These are phyloP conservation scores for Pomacea maculata DNA, from an alignment of 1,140 invertebrate genomes.

Conservation along the genomic window DNA sequence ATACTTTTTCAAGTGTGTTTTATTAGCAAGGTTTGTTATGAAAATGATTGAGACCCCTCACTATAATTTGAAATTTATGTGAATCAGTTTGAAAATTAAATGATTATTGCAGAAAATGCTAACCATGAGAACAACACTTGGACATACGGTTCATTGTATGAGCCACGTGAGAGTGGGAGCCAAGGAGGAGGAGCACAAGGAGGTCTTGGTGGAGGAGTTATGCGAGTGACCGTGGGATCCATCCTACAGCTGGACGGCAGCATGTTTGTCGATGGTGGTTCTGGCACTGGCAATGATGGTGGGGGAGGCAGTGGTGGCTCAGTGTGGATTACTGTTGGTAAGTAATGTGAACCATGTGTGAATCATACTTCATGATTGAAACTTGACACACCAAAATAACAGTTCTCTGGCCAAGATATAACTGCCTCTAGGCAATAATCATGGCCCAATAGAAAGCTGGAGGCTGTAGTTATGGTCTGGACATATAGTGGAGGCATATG, in stretches of 20 bases:
- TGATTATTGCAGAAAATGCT: neutral
- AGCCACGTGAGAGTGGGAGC: slow-evolving; percentile 26
- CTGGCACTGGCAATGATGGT: slow-evolving; percentile 21
- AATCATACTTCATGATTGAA: too few species aligned
- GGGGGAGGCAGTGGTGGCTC: slow-evolving; percentile 52
- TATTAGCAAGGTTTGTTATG: neutral
- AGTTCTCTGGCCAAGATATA: too few species aligned
- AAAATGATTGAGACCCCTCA: neutral
- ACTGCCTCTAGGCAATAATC: too few species aligned
- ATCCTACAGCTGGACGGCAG: slow-evolving; percentile 43
- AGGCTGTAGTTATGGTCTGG: too few species aligned
- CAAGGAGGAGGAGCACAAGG: slow-evolving; percentile 35
- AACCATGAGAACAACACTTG: slow-evolving; percentile 1
- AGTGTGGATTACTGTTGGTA: slow-evolving; percentile 42
- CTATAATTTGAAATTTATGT: neutral
- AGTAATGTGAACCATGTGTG: slow-evolving; percentile 9
- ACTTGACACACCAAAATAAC: too few species aligned
- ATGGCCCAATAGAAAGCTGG: too few species aligned
- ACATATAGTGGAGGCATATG: too few species aligned
- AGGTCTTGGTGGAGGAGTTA: slow-evolving; percentile 29
- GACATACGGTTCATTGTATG: slow-evolving; percentile 45
- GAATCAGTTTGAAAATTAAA: neutral
- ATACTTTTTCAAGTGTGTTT: neutral
- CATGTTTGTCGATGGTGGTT: slow-evolving; percentile 36
- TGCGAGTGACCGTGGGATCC: slow-evolving; percentile 36